A percentile compares a stretch with the other conserved stretches of the same genome.
These are phyloP conservation scores for Dissostichus mawsoni DNA, from an alignment of 2,113 vertebrate species.

Conservation along the genomic window DNA sequence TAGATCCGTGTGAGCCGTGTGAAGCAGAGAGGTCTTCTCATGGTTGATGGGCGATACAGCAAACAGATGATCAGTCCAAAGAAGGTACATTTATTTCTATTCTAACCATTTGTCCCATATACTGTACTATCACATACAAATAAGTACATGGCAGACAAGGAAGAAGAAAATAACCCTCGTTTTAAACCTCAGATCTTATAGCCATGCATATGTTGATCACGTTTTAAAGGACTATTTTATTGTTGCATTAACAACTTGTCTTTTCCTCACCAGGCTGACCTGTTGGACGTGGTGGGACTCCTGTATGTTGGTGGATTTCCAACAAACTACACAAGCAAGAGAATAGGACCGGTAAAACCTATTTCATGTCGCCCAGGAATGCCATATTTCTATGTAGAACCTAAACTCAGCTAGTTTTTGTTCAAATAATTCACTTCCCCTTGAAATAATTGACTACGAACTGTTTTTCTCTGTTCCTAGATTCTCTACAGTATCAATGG, in stretches of 20 bases:
- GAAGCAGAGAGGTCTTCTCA: constrained; percentile 89
- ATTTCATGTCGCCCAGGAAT: background rate
- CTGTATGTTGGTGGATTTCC: constrained; percentile 94
- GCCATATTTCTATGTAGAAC: too few species aligned
- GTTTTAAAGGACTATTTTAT: background rate
- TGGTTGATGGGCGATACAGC: constrained; percentile 85
- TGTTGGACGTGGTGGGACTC: constrained; percentile 94
- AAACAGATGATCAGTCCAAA: constrained; percentile 91
- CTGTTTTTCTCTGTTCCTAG: constrained; percentile 66
- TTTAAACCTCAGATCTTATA: background rate
- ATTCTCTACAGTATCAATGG: constrained; percentile 93
- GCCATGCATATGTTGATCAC: background rate
- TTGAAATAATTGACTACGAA: background rate
- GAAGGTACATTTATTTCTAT: constrained; percentile 69
- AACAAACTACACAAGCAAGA: constrained; percentile 91
- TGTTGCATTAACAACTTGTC: background rate
- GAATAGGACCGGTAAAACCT: constrained; percentile 91
- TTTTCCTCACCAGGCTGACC: constrained; percentile 83
- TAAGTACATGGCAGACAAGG: too few species aligned
- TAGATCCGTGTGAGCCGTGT: constrained; percentile 89
- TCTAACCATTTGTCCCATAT: too few species aligned
- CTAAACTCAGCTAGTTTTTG: too few species aligned
- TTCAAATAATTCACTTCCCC: too few species aligned
- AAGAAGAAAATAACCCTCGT: background rate
- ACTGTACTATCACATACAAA: too few species aligned